phyloP scores from a whole-genome alignment of 2,888 invertebrate genomes.

The Limnephilus marmoratus region DNA sequence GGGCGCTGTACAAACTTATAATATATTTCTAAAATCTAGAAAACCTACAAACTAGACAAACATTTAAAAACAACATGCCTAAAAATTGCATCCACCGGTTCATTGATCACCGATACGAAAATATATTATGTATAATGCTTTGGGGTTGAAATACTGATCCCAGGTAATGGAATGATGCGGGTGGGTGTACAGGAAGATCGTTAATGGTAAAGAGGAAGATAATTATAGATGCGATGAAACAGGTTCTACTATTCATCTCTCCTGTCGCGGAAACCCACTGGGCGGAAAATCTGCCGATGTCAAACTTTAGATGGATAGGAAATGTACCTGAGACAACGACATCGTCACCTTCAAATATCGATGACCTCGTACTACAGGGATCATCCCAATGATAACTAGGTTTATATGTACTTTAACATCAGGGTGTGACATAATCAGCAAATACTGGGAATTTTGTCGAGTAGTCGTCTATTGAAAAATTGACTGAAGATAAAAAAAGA shows the following conservation, averaged over 20 bases:
- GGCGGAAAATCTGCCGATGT: conserved; percentile 5
- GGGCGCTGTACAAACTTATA: no score
- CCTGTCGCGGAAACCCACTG: neutral
- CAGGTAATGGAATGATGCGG: neutral
- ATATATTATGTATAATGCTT: no score
- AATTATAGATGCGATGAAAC: neutral
- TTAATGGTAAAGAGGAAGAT: neutral
- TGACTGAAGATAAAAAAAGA: no score
- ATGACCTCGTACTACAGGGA: neutral
- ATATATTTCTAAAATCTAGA: no score
- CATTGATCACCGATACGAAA: no score
- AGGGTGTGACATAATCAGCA: neutral
- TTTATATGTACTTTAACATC: neutral
- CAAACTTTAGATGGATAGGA: neutral
- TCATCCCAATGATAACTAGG: neutral
- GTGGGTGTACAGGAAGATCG: neutral
- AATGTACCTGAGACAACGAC: neutral
- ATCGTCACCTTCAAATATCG: neutral
- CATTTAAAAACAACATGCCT: no score
- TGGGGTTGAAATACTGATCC: neutral
- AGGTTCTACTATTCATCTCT: neutral
- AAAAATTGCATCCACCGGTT: no score
- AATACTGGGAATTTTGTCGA: neutral
- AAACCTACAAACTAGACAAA: no score
- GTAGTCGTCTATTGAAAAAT: neutral